A percentile compares a stretch with the other conserved stretches of the same genome.
These are phyloP conservation scores for Iselma pallidipennis DNA, from an alignment of 2,888 invertebrate species.

Conservation along the genomic window DNA sequence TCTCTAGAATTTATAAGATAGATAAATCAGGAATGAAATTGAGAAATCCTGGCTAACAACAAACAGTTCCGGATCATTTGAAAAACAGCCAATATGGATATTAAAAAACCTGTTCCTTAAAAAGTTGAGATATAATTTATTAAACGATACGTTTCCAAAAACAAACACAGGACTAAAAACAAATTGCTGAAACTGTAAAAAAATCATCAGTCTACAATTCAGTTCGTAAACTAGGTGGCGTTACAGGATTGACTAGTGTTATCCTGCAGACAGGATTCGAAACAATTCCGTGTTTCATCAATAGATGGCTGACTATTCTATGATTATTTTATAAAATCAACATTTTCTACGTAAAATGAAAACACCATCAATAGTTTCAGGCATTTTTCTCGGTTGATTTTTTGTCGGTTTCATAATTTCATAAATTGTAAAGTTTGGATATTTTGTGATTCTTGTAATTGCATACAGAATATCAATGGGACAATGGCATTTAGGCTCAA, in stretches of 20 bases:
- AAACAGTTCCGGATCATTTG: constrained; percentile 24
- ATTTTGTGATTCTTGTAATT: constrained; percentile 48
- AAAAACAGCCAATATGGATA: constrained; percentile 24
- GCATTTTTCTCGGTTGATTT: constrained; percentile 43
- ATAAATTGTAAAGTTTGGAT: constrained; percentile 47
- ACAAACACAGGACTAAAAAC: neutral
- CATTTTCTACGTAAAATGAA: constrained; percentile 41
- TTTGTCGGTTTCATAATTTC: constrained; percentile 49
- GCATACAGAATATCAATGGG: constrained; percentile 41
- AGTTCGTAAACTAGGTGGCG: neutral
- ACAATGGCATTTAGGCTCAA: neutral
- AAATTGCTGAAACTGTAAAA: neutral
- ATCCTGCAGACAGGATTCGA: neutral
- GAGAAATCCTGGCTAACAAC: neutral
- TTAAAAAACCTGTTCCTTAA: constrained; percentile 10
- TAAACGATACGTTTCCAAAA: too few species aligned
- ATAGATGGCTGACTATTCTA: neutral
- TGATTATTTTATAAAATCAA: neutral
- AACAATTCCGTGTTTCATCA: neutral
- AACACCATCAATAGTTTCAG: constrained; percentile 43
- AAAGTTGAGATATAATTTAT: neutral
- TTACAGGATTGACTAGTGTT: neutral
- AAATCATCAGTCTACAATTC: too few species aligned
- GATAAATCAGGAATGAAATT: neutral
- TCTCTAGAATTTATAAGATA: neutral